phyloP scores from a whole-genome alignment of 2,113 vertebrate genomes.

The Gila orcuttii region DNA sequence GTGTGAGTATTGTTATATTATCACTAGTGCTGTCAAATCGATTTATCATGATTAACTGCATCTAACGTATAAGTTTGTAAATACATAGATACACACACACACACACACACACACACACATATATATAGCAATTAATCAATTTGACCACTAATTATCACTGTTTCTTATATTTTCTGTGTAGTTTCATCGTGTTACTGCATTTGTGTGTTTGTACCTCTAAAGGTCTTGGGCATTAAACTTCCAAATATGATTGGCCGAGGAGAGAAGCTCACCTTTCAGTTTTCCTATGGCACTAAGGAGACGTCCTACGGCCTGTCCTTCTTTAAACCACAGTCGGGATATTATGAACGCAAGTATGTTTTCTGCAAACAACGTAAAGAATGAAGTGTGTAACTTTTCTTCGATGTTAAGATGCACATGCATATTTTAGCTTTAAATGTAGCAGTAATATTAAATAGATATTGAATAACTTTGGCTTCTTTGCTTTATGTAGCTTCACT shows the following conservation, averaged over 20 bases:
- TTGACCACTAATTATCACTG: too few species aligned
- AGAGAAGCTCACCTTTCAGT: conserved; percentile 96
- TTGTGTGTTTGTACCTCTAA: conserved; percentile 24
- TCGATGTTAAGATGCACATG: background rate
- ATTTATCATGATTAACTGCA: too few species aligned
- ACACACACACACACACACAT: too few species aligned
- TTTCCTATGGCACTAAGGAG: conserved; percentile 98
- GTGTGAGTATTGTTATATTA: background rate
- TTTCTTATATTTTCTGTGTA: background rate
- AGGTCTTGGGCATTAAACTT: conserved; percentile 94
- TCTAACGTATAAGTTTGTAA: too few species aligned
- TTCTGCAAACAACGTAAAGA: background rate
- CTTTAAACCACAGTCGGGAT: conserved; percentile 92
- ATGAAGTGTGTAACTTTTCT: background rate
- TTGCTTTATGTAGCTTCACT: conserved; percentile 79
- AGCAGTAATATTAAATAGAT: background rate
- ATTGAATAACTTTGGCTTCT: background rate
- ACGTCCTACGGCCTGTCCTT: conserved; percentile 94
- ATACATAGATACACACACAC: too few species aligned
- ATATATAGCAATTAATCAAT: too few species aligned
- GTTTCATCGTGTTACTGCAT: background rate
- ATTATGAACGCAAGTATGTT: conserved; percentile 91
- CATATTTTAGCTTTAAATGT: background rate
- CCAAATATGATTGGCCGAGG: conserved; percentile 92
- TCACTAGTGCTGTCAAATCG: background rate